Conservation (phyloP, 1,140 invertebrate species). For the Orius insidiosus region DNA sequence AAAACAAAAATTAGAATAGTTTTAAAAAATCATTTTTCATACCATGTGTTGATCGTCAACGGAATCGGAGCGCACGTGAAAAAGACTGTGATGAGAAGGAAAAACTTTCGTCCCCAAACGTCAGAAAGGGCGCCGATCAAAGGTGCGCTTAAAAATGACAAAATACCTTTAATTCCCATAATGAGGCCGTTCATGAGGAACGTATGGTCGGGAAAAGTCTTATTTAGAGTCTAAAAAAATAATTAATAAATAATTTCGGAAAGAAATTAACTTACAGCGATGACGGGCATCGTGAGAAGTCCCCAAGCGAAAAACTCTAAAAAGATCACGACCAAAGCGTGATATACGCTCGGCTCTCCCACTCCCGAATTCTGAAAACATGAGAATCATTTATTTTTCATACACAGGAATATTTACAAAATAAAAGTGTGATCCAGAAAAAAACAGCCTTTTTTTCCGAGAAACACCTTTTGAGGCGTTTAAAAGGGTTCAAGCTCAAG, state of each 20-base stretch:
- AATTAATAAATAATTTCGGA: conserved; percentile 3
- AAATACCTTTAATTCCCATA: conserved; percentile 90
- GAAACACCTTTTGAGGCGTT: too few species aligned
- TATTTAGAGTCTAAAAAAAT: conserved; percentile 61
- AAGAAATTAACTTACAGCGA: conserved; percentile 52
- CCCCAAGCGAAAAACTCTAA: conserved; percentile 99
- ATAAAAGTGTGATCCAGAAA: too few species aligned
- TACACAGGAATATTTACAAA: too few species aligned
- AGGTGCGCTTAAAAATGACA: conserved; percentile 93
- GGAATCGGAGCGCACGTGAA: conserved; percentile 99
- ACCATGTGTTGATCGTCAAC: conserved; percentile 97
- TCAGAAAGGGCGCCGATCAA: conserved; percentile 93
- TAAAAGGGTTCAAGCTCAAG: too few species aligned
- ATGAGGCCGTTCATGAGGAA: conserved; percentile 99
- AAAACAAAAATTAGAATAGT: conserved; percentile 16
- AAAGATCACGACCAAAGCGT: conserved; percentile 97
- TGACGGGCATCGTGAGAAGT: conserved; percentile 92
- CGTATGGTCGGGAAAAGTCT: conserved; percentile 96
- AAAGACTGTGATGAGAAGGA: conserved; percentile 94
- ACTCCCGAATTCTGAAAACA: conserved; percentile 57
- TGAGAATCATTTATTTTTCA: conserved; percentile 15
- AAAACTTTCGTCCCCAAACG: conserved; percentile 95
- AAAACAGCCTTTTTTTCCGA: too few species aligned
- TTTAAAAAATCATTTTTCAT: conserved; percentile 20
- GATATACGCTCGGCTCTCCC: conserved; percentile 87